Evolutionary conservation across 2,113 vertebrate species (phyloP), one percentile per base, ranked within the genome.

Genomic region (Chroicocephalus ridibundus): DNA sequence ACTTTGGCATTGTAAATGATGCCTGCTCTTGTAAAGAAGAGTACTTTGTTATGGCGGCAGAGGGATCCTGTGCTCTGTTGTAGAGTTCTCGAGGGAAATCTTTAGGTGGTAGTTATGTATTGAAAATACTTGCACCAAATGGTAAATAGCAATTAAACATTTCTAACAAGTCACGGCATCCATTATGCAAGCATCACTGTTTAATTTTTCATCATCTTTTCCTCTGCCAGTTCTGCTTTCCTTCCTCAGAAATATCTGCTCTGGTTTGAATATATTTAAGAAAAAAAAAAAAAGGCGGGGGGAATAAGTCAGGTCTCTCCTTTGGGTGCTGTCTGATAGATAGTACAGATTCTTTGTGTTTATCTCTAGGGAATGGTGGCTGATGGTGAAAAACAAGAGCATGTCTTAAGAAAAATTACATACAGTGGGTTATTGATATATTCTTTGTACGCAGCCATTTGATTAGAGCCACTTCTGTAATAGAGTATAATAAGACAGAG

Each of bases 231-330:
- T 64, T 83, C 68, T 93, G 26, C 10, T 62, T 68, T 55, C 36
- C 34, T 70, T 69, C 40, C 17, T 79, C 55, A 54, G 46, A 86
- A 92, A 81, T 36, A 77, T 15, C 38, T 87, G 20, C 7, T 77
- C 9, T 47, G n/a, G 12, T 54, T 79, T 31, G 54, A 66, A 72
- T n/a, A 36, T 19, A 27, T 54, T 26, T 27, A 58, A 42, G 42
- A 49, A 58, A 62, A 32, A 54, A n/a, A 54, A 42, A 21, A 31
- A 11, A 2, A 4, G 8, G 1, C 0, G 1, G 7, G 6, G 14
- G 6, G 11, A 62, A 5, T 38, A 55, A 40, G 15, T 32, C 20
- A 27, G 6, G 21, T 42, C 8, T 86, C 7, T 71, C 49, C 32
- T 74, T 55, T 0, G 0, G 61, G 24, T 82, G 62, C 46, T 42